Conservation (phyloP, 2,888 invertebrate species). For the Cataglyphis rosenhaueri region DNA sequence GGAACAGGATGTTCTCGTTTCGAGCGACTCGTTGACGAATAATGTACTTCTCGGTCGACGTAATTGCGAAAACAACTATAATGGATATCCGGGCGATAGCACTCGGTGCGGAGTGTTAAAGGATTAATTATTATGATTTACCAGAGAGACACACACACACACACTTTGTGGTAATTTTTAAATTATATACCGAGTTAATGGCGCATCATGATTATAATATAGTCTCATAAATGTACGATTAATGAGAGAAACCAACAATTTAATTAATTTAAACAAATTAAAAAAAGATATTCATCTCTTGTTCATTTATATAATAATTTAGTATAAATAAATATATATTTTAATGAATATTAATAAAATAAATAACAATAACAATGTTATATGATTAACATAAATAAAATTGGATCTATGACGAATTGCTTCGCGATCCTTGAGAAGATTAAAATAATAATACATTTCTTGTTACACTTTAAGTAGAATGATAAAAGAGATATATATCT, state of each 20-base stretch:
- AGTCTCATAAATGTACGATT: background rate
- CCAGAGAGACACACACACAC: background rate
- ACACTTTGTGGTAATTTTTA: background rate
- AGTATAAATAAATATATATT: constrained; percentile 2
- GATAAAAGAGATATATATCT: background rate
- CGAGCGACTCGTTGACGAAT: constrained; percentile 7
- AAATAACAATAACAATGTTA: background rate
- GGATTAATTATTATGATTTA: constrained; percentile 39
- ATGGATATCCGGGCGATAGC: background rate
- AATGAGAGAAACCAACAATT: background rate
- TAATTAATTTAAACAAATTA: background rate
- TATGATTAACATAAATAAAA: background rate
- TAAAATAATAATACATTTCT: background rate
- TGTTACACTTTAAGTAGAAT: background rate
- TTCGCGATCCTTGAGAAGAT: background rate
- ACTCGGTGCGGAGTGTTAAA: constrained; percentile 23
- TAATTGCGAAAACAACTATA: constrained; percentile 23
- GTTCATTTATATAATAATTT: background rate
- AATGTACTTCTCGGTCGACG: constrained; percentile 11
- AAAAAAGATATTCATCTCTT: background rate
- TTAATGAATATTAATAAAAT: constrained; percentile 11
- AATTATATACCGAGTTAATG: constrained; percentile 2
- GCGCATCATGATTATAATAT: background rate
- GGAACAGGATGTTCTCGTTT: background rate
- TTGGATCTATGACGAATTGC: background rate